phyloP scores from a whole-genome alignment of 2,888 invertebrate genomes.

The Parasteatoda lunata region DNA sequence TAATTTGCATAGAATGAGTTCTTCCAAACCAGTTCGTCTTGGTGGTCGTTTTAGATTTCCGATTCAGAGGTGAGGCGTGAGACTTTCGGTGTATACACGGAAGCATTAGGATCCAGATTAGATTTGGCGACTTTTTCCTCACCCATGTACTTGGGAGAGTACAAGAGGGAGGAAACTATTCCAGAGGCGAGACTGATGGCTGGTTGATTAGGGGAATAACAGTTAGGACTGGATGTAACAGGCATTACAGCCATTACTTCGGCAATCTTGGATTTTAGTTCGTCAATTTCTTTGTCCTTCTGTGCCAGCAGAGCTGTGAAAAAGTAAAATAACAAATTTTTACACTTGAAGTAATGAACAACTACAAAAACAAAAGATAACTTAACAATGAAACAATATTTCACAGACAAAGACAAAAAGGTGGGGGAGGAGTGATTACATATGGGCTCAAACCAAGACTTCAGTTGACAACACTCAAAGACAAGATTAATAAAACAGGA shows the following conservation, averaged over 20 bases:
- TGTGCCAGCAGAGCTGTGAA: conserved; percentile 84
- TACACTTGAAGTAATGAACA: neutral
- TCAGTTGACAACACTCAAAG: too few species aligned
- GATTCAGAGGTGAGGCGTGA: conserved; percentile 52
- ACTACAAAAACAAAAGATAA: neutral
- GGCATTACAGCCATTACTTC: conserved; percentile 96
- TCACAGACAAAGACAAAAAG: too few species aligned
- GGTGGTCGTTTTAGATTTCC: conserved; percentile 26
- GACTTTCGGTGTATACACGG: conserved; percentile 89
- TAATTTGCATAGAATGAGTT: neutral
- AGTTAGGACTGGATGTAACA: conserved; percentile 59
- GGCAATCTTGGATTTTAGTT: conserved; percentile 91
- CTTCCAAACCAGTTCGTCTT: conserved; percentile 14
- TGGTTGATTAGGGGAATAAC: conserved; percentile 62
- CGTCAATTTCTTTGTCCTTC: conserved; percentile 92
- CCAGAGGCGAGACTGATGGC: conserved; percentile 69
- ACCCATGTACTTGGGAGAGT: conserved; percentile 71
- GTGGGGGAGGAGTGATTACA: too few species aligned
- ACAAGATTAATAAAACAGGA: too few species aligned
- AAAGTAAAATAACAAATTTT: conserved; percentile 31
- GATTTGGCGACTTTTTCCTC: conserved; percentile 73
- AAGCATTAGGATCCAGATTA: conserved; percentile 91
- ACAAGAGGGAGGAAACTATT: conserved; percentile 69
- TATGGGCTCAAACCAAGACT: too few species aligned
- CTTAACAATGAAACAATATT: too few species aligned